Conservation (phyloP, 2,888 invertebrate species). For the Elysia crispata region DNA sequence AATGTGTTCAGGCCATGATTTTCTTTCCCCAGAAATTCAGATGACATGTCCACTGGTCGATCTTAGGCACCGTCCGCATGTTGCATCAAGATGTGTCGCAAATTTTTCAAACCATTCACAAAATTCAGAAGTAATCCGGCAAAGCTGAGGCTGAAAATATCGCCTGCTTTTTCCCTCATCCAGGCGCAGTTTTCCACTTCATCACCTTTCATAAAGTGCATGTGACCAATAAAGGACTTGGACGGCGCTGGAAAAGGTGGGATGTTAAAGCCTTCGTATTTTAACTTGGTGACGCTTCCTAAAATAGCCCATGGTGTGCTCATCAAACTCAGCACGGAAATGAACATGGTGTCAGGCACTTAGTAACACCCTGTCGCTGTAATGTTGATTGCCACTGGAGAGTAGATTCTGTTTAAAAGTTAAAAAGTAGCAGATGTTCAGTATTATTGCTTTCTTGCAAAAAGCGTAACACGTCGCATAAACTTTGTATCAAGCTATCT, state of each 20-base stretch:
- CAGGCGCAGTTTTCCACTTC: not conserved
- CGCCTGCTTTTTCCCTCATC: constrained; percentile 15
- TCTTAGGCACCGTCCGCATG: constrained; percentile 15
- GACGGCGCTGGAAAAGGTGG: constrained; percentile 30
- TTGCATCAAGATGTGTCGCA: constrained; percentile 28
- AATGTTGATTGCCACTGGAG: not conserved
- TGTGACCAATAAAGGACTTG: constrained; percentile 25
- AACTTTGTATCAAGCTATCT: no score
- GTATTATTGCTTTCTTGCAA: no score
- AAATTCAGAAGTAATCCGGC: not conserved
- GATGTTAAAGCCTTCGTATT: constrained; percentile 7
- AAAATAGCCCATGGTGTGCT: not conserved
- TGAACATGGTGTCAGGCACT: not conserved
- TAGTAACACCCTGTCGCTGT: not conserved
- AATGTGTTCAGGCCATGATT: constrained; percentile 15
- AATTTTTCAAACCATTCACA: not conserved
- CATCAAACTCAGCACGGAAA: no score
- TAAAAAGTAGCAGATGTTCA: no score
- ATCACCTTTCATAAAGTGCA: not conserved
- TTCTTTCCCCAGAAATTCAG: not conserved
- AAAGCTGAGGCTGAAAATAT: constrained; percentile 26
- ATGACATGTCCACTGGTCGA: no score
- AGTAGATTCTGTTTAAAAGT: no score
- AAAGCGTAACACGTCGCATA: no score
- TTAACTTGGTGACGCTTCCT: not conserved